These are phyloP conservation scores for Calypte anna DNA, from an alignment of 2,113 vertebrate species.

Conservation along the genomic window DNA sequence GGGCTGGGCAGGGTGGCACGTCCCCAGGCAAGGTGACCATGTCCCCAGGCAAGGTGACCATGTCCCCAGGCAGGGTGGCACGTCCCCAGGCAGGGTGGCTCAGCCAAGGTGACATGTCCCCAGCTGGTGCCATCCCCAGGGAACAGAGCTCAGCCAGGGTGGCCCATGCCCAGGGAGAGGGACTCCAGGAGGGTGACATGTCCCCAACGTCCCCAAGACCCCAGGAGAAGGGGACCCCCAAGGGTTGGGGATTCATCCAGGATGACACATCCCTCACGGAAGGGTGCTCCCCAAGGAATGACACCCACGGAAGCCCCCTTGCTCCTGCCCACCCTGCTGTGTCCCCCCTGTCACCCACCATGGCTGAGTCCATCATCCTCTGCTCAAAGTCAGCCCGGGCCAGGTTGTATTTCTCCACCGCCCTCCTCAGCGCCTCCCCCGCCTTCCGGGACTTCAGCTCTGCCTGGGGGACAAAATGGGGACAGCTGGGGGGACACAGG, in stretches of 20 bases:
- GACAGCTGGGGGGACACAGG: background rate
- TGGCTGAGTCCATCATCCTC: constrained; percentile 91
- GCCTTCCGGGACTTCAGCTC: constrained; percentile 94
- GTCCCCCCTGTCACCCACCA: constrained; percentile 71
- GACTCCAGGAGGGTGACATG: no score
- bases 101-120: no score
- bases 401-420: constrained; percentile 89
- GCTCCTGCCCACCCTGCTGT: background rate
- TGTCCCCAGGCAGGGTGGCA: no score
- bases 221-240: no score
- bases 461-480: constrained; percentile 67
- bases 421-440: constrained; percentile 81
- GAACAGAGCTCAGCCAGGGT: background rate
- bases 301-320: no score
- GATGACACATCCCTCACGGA: no score
- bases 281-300: background rate
- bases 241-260: no score
- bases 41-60: no score
- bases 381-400: constrained; percentile 91
- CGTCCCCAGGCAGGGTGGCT: no score
- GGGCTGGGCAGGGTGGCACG: background rate
- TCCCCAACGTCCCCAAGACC: no score
- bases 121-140: no score
- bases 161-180: background rate
- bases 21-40: background rate